These are phyloP conservation scores for Drosophila carrolli DNA, from an alignment of 1,140 invertebrate genomes.

Conservation along the genomic window DNA sequence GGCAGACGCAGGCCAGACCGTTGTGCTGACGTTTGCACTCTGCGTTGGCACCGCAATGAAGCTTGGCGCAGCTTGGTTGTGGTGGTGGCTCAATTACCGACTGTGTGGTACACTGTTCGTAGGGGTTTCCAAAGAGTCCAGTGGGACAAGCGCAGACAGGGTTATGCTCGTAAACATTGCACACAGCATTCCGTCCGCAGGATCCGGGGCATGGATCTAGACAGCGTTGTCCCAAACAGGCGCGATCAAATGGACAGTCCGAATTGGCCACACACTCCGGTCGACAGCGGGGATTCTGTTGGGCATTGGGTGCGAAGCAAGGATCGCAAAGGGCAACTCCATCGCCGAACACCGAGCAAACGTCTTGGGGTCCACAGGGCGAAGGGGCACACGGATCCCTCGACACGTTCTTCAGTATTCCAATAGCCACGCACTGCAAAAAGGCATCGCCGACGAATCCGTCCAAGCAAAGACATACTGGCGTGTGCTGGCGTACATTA, in stretches of 20 bases:
- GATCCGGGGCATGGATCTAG: constrained; percentile 92
- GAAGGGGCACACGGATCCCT: constrained; percentile 89
- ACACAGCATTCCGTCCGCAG: constrained; percentile 91
- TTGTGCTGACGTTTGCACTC: constrained; percentile 88
- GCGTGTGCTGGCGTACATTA: constrained; percentile 90
- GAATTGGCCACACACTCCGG: constrained; percentile 91
- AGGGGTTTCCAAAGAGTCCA: constrained; percentile 92
- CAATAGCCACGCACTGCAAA: constrained; percentile 89
- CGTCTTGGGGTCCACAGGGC: constrained; percentile 89
- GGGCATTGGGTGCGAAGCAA: constrained; percentile 89
- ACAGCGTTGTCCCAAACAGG: constrained; percentile 91
- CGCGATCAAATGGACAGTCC: constrained; percentile 91
- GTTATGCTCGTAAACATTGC: constrained; percentile 90
- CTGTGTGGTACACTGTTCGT: constrained; percentile 89
- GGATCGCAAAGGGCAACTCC: constrained; percentile 91
- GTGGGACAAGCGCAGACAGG: constrained; percentile 91
- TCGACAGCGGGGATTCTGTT: constrained; percentile 89
- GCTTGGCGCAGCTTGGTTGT: constrained; percentile 88
- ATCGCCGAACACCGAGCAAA: constrained; percentile 89
- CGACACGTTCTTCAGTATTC: constrained; percentile 86
- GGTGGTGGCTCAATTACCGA: constrained; percentile 84
- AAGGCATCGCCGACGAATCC: constrained; percentile 93
- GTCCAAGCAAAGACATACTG: constrained; percentile 90
- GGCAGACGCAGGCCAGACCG: constrained; percentile 88
- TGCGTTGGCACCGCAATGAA: constrained; percentile 91